phyloP scores from a whole-genome alignment of 2,797 vertebrate species.

The Melanotaenia trifasciata region DNA sequence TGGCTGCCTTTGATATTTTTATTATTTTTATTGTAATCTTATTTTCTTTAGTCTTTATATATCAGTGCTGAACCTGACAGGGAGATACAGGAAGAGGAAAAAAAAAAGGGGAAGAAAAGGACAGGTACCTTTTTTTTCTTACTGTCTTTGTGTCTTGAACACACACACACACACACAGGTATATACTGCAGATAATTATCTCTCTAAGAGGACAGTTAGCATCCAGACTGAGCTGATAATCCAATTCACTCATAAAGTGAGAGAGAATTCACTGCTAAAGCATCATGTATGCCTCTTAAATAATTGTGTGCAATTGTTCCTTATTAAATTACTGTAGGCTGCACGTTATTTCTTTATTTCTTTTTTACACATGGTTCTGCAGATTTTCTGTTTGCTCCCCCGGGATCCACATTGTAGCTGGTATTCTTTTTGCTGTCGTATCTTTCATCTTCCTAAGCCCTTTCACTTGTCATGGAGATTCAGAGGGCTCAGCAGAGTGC shows the following conservation, averaged over 20 bases:
- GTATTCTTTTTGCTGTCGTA: slow-evolving; percentile 31
- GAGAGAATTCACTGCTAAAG: slow-evolving; percentile 2
- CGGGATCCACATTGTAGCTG: slow-evolving; percentile 17
- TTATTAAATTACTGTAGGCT: slow-evolving; percentile 30
- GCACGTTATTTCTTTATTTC: neutral
- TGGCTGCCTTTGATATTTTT: too few species aligned
- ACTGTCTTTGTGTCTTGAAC: slow-evolving; percentile 36
- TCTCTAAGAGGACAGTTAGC: slow-evolving; percentile 12
- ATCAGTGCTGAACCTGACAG: too few species aligned
- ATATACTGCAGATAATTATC: slow-evolving; percentile 4
- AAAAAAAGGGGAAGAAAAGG: too few species aligned
- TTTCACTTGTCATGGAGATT: slow-evolving; percentile 41
- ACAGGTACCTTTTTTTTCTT: neutral
- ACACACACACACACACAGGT: slow-evolving; percentile 15
- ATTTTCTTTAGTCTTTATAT: too few species aligned
- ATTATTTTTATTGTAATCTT: too few species aligned
- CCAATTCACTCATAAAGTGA: neutral
- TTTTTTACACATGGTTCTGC: neutral
- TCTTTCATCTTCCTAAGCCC: slow-evolving; percentile 38
- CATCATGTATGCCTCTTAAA: slow-evolving; percentile 16
- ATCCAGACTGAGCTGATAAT: slow-evolving; percentile 14
- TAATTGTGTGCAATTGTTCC: slow-evolving; percentile 11
- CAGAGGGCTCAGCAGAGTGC: slow-evolving; percentile 25
- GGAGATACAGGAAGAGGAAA: too few species aligned
- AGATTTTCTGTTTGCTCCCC: slow-evolving; percentile 13